Conservation (phyloP, 2,797 vertebrate genomes). For the Euphonia xanthogaster region DNA sequence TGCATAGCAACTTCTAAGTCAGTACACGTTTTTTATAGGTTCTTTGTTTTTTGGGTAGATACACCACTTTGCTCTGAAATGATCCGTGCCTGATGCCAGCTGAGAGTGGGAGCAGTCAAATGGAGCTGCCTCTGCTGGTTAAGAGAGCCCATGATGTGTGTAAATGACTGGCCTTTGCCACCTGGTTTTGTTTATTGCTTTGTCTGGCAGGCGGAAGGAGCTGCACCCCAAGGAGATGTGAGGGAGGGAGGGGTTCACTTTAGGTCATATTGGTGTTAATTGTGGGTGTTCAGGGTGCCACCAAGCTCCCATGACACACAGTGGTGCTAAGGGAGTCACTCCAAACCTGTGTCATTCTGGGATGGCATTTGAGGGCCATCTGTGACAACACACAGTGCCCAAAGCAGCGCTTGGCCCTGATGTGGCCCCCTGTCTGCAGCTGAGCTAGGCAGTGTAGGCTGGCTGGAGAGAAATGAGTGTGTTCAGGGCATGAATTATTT, state of each 20-base stretch:
- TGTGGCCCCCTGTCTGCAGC: neutral
- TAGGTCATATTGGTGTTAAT: rapidly evolving
- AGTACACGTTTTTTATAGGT: neutral
- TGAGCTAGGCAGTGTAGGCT: neutral
- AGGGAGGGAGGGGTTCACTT: neutral
- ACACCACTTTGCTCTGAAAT: neutral
- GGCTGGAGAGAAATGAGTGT: neutral
- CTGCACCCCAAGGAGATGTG: neutral
- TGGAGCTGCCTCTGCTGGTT: neutral
- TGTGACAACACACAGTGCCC: rapidly evolving
- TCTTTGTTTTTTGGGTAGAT: neutral
- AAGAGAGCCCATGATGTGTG: neutral
- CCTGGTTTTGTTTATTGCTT: neutral
- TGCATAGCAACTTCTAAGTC: neutral
- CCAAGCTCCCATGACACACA: rapidly evolving
- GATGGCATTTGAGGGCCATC: neutral
- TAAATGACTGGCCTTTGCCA: neutral
- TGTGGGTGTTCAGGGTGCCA: neutral
- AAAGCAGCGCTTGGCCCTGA: neutral
- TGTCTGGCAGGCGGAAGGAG: neutral
- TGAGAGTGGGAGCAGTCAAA: neutral
- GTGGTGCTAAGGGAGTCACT: neutral
- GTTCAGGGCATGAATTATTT: neutral
- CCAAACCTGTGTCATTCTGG: neutral
- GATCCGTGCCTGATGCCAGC: neutral